phyloP scores from a whole-genome alignment of 2,797 vertebrate species.

The Betta splendens region DNA sequence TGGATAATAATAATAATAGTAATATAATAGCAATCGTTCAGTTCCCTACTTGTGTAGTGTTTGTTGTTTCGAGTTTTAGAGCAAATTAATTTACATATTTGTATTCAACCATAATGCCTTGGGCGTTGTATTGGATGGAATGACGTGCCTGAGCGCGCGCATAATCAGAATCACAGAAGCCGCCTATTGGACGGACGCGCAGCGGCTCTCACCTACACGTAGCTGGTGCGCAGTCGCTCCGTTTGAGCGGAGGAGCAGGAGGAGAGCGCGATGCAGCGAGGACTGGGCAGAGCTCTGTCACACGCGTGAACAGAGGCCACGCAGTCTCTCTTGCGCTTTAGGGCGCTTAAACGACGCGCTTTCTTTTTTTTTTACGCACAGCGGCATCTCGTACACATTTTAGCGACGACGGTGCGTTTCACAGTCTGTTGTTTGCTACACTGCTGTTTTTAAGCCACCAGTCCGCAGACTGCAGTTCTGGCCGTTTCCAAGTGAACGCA shows the following conservation, averaged over 20 bases:
- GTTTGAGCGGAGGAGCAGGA: constrained; percentile 30
- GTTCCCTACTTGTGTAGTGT: background rate
- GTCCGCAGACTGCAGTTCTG: background rate
- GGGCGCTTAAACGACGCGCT: constrained; percentile 50
- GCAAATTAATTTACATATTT: constrained; percentile 17
- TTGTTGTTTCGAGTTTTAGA: constrained; percentile 4
- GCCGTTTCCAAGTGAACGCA: background rate
- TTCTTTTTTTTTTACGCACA: constrained; percentile 28
- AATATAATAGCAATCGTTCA: background rate
- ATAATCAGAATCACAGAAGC: constrained; percentile 27
- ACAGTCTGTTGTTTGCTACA: background rate
- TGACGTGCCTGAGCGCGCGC: constrained; percentile 38
- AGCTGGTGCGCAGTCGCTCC: constrained; percentile 21
- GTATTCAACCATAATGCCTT: constrained; percentile 9
- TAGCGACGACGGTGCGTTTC: background rate
- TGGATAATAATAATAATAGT: no score
- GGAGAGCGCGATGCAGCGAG: constrained; percentile 13
- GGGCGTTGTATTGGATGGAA: constrained; percentile 5
- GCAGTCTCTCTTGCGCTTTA: background rate
- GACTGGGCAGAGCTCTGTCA: constrained; percentile 5
- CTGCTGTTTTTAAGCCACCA: background rate
- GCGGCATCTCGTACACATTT: background rate
- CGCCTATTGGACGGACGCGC: constrained; percentile 40
- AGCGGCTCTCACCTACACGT: constrained; percentile 33
- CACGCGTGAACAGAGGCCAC: background rate